phyloP scores from a whole-genome alignment of 2,888 invertebrate species.

The Melangyna quadrimaculata region DNA sequence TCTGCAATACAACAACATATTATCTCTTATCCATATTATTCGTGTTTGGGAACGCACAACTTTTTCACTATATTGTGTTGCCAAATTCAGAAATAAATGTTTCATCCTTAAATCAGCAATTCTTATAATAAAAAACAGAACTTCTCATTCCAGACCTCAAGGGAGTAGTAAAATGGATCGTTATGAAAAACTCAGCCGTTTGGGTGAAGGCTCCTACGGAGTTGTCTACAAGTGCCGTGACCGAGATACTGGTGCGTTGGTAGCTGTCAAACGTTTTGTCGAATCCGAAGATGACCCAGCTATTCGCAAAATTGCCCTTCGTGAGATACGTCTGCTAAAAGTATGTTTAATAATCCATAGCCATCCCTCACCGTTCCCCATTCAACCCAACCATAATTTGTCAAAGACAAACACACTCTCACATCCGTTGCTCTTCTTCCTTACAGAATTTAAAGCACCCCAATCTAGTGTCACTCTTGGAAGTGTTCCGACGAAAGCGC shows the following conservation, averaged over 20 bases:
- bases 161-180: constrained; percentile 95
- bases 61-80: no score
- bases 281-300: constrained; percentile 98
- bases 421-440: not conserved
- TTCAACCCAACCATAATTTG: constrained; percentile 8
- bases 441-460: constrained; percentile 97
- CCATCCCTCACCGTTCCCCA: not conserved
- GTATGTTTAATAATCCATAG: constrained; percentile 81
- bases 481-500: constrained; percentile 97
- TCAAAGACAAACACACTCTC: constrained; percentile 19
- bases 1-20: no score
- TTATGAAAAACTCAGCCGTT: constrained; percentile 95
- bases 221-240: constrained; percentile 98
- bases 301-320: constrained; percentile 96
- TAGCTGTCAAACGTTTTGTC: constrained; percentile 98
- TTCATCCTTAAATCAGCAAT: no score
- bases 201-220: constrained; percentile 89
- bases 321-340: constrained; percentile 97
- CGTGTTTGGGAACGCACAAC: no score
- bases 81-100: no score
- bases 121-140: not conserved
- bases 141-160: constrained; percentile 85
- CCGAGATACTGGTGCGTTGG: constrained; percentile 95
- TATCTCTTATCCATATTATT: no score
- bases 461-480: constrained; percentile 97